Evolutionary conservation across 2,797 vertebrate genomes (phyloP).

Genomic region (Sciurus carolinensis): DNA sequence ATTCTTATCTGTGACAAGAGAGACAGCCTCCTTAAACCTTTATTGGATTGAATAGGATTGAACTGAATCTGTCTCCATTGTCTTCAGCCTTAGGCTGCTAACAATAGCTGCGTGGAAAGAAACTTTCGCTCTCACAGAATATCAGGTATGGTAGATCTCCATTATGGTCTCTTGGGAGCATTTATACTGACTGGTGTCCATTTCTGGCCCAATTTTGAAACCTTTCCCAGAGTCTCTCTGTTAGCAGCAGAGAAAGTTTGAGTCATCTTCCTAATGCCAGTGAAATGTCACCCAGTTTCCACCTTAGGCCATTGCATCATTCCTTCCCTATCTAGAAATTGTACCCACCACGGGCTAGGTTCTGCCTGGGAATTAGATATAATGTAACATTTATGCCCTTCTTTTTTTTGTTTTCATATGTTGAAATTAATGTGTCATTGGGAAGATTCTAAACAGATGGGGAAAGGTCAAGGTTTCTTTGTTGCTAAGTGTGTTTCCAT

Average conservation of each 20-base stretch:
- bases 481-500: conserved; percentile 91
- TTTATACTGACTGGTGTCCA: background rate
- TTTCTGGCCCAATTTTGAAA: conserved; percentile 30
- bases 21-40: conserved; percentile 35
- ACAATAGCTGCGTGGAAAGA: conserved; percentile 56
- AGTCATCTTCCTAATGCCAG: conserved; percentile 52
- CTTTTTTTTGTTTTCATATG: conserved; percentile 82
- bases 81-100: conserved; percentile 63
- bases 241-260: conserved; percentile 35
- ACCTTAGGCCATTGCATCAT: background rate
- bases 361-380: conserved; percentile 59
- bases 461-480: conserved; percentile 91
- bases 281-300: background rate
- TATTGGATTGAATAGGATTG: conserved; percentile 43
- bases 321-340: conserved; percentile 24
- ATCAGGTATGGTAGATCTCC: background rate
- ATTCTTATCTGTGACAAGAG: conserved; percentile 44
- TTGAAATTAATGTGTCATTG: conserved; percentile 88
- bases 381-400: conserved; percentile 72
- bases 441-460: conserved; percentile 90
- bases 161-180: conserved; percentile 21
- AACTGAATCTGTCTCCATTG: conserved; percentile 64
- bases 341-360: background rate
- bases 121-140: background rate
- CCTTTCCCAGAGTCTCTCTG: background rate